phyloP scores from a whole-genome alignment of 2,113 vertebrate species.

The Elephantulus edwardii region DNA sequence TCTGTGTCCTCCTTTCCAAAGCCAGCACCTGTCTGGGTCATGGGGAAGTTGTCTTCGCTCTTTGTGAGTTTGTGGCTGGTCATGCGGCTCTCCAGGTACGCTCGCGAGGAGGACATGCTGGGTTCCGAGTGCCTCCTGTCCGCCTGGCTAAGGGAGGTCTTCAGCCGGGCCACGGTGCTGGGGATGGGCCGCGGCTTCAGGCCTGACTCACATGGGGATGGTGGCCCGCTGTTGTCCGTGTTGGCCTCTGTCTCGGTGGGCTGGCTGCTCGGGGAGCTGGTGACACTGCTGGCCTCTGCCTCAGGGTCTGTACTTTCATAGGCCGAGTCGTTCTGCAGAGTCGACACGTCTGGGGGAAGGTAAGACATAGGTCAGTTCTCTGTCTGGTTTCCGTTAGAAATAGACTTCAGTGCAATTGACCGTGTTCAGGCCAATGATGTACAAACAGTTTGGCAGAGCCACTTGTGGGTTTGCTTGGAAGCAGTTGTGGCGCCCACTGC shows the following conservation, averaged over 20 bases:
- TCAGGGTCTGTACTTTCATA: slow-evolving; percentile 95
- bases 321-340: slow-evolving; percentile 92
- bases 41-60: slow-evolving; percentile 89
- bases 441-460: not conserved
- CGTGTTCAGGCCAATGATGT: not conserved
- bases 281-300: slow-evolving; percentile 79
- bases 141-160: slow-evolving; percentile 70
- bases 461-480: not conserved
- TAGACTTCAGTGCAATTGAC: not conserved
- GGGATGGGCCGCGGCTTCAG: slow-evolving; percentile 54
- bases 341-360: slow-evolving; percentile 84
- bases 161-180: slow-evolving; percentile 76
- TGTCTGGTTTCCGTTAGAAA: not conserved
- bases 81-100: slow-evolving; percentile 60
- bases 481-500: too few species aligned
- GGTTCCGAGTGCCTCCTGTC: slow-evolving; percentile 93
- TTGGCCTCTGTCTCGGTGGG: not conserved
- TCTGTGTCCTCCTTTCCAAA: slow-evolving; percentile 81
- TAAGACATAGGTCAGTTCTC: slow-evolving; percentile 54
- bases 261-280: slow-evolving; percentile 32
- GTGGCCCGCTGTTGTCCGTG: slow-evolving; percentile 7
- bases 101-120: slow-evolving; percentile 79
- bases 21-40: slow-evolving; percentile 58
- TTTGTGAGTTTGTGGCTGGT: slow-evolving; percentile 84
- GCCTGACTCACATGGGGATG: not conserved